Evolutionary conservation across 1,140 invertebrate genomes (phyloP).

Genomic region (Berghia stephanieae): DNA sequence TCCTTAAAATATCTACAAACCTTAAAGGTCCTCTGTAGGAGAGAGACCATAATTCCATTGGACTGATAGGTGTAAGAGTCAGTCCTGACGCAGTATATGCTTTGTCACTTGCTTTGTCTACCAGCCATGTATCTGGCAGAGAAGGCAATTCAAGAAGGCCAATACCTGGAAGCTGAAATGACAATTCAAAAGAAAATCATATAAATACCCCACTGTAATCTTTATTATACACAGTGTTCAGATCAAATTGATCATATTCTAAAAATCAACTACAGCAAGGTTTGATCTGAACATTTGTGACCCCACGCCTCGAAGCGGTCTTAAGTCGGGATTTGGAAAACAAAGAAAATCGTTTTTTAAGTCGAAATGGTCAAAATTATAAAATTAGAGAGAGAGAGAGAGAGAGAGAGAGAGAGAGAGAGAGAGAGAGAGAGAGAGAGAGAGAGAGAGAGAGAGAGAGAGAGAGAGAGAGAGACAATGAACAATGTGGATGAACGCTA

Average conservation of each 20-base stretch:
- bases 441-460: neutral
- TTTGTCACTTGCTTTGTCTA: slow-evolving; percentile 68
- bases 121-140: slow-evolving; percentile 75
- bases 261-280: neutral
- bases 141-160: slow-evolving; percentile 74
- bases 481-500: too few relatives aligned
- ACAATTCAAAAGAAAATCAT: neutral
- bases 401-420: neutral
- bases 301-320: too few relatives aligned
- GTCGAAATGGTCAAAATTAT: too few relatives aligned
- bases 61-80: slow-evolving; percentile 71
- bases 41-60: slow-evolving; percentile 76
- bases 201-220: neutral
- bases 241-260: too few relatives aligned
- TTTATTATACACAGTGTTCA: neutral
- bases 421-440: neutral
- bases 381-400: too few relatives aligned
- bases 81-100: slow-evolving; percentile 75
- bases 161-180: slow-evolving; percentile 71
- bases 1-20: too few relatives aligned
- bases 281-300: neutral
- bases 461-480: neutral
- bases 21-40: too few relatives aligned
- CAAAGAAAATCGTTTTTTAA: too few relatives aligned
- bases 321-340: too few relatives aligned